Base-by-base conservation (phyloP, 2,797 vertebrate species). In the Notolepis coatsorum region DNA sequence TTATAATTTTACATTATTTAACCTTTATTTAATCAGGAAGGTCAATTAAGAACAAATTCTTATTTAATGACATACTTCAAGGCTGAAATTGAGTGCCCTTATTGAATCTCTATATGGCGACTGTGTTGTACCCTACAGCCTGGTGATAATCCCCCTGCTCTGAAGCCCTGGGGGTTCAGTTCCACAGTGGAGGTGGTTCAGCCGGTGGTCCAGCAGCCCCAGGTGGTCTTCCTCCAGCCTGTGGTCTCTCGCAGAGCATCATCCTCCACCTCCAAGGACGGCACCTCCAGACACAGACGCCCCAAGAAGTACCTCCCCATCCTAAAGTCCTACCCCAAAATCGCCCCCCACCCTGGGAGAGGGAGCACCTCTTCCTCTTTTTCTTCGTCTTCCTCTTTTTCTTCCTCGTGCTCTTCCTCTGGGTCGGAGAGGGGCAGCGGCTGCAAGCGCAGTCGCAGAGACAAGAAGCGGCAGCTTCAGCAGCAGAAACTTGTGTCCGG, bases 271-370 rank as follows among this genome's bases (percentile, higher is more conserved):
- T 54, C 79, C 53, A 90, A 90, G 70, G 86, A 89, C 2, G 0
- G 55, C 33, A 69, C 89, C 0, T 89, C 91, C 3, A 95, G 93
- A 73, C 94, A 92, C 73, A 84, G 83, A 7, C 93, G 93, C 48
- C 89, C 92, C 43, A 91, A 91, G 77, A 95, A 94, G 77, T 96
- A 96, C 83, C 84, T 96, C 73, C 95, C 96, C 7, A 95, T 96
- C 68, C 88, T 96, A 45, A 97, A 96, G 73, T 95, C 95, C 23
- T 98, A 95, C 58, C 92, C 96, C 53, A 97, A 95, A 90, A 97
- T 97, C 55, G 96, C 96, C 42, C 95, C 95, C 1, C 92, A 96
- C 61, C 96, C 95, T 0, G 93, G 94, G 3, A 88, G 86, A 2
- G 80, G 86, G 75, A 88, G 88, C 60, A 84, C 80, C 4, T 74